Conservation (phyloP, 2,888 invertebrate genomes). For the Drosophila ezoana region DNA sequence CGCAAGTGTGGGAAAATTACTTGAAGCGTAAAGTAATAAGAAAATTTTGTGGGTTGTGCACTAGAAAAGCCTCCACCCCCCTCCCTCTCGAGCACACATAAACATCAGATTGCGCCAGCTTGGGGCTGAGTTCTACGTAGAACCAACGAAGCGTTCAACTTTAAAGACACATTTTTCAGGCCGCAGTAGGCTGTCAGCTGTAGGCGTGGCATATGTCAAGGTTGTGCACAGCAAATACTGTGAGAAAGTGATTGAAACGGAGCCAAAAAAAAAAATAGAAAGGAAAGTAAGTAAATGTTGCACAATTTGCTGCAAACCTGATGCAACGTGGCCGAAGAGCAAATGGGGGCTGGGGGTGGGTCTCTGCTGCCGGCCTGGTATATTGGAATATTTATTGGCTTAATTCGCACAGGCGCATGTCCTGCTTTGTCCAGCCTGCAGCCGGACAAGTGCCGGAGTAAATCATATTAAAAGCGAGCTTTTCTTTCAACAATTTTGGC, state of each 20-base stretch:
- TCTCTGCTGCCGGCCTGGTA: conserved; percentile 2
- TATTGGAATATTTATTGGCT: conserved; percentile 59
- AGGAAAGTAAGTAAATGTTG: conserved; percentile 8
- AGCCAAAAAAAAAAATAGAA: not conserved
- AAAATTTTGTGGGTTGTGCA: conserved; percentile 62
- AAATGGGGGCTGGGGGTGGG: not conserved
- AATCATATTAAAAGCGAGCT: conserved; percentile 54
- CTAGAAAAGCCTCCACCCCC: conserved; percentile 21
- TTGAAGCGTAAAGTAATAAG: conserved; percentile 72
- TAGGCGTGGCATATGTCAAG: conserved; percentile 65
- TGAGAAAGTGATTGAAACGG: conserved; percentile 52
- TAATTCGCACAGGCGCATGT: conserved; percentile 26
- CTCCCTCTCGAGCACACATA: not conserved
- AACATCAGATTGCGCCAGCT: not conserved
- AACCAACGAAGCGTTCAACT: conserved; percentile 48
- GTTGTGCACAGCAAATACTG: conserved; percentile 38
- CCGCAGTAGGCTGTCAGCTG: not conserved
- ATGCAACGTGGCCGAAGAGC: conserved; percentile 26
- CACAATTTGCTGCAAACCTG: conserved; percentile 18
- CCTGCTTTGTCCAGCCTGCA: conserved; percentile 3
- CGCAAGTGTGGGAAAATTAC: conserved; percentile 76
- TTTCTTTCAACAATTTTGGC: conserved; percentile 23
- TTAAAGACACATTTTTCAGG: conserved; percentile 37
- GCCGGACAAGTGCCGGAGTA: conserved; percentile 39
- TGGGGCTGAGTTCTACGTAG: not conserved